Evolutionary conservation across 2,797 vertebrate species (phyloP).

Genomic region (Martes flavigula): DNA sequence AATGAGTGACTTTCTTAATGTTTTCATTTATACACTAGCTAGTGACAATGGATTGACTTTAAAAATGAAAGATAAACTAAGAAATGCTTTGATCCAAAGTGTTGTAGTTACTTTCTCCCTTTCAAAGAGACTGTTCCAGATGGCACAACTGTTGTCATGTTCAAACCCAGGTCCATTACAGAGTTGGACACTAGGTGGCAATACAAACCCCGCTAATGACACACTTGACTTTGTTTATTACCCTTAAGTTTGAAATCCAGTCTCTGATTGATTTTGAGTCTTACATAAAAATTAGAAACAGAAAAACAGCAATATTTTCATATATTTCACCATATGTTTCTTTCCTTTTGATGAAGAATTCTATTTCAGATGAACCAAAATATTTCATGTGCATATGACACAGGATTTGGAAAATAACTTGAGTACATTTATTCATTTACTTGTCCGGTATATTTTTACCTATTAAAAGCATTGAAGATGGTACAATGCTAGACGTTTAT

Average conservation of each 20-base stretch:
- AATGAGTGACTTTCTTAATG: background rate
- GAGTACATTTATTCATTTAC: background rate
- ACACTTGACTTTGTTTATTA: background rate
- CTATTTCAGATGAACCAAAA: background rate
- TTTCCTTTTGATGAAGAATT: background rate
- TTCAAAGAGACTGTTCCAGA: background rate
- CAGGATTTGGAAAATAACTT: conserved; percentile 15
- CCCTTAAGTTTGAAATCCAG: background rate
- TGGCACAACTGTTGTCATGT: accelerated
- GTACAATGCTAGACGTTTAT: background rate
- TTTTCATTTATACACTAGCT: background rate
- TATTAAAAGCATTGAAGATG: background rate
- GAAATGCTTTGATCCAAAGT: background rate
- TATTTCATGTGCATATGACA: background rate
- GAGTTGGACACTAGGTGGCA: conserved; percentile 83
- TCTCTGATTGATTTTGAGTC: background rate
- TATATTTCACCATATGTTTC: background rate
- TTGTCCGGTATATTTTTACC: background rate
- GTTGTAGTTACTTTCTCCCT: background rate
- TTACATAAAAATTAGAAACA: conserved; percentile 36
- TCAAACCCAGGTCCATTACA: background rate
- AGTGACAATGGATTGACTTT: background rate
- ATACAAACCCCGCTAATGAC: conserved; percentile 79
- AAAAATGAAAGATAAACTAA: background rate
- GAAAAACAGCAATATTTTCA: background rate